phyloP scores from a whole-genome alignment of 2,797 vertebrate species.

The Sitta carolinensis region DNA sequence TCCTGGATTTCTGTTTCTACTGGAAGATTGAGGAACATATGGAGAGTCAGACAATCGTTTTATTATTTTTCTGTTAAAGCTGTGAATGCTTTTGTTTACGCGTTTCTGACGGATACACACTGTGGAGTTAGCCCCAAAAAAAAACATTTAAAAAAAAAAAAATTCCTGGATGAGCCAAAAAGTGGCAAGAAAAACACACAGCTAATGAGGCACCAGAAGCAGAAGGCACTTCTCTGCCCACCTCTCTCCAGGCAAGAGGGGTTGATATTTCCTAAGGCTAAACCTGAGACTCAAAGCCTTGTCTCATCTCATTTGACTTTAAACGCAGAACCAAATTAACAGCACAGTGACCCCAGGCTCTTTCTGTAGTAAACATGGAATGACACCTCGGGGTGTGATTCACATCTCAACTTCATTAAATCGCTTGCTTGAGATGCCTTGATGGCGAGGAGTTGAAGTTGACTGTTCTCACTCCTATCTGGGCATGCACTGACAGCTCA shows the following conservation, averaged over 20 bases:
- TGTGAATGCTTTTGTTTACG: not conserved
- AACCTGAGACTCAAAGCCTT: not conserved
- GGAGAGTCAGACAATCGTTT: slow-evolving; percentile 13
- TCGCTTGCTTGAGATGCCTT: not conserved
- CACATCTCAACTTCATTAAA: slow-evolving; percentile 24
- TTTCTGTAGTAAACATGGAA: not conserved
- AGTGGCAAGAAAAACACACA: not conserved
- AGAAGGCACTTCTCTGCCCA: not conserved
- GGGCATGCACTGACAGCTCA: not conserved
- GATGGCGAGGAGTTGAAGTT: not conserved
- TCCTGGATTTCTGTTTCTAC: slow-evolving; percentile 14
- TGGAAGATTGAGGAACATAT: not conserved
- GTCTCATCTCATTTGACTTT: not conserved
- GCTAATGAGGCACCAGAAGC: not conserved
- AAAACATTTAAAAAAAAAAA: no score
- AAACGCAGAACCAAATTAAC: not conserved
- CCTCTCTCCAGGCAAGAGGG: not conserved
- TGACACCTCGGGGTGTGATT: slow-evolving; percentile 21
- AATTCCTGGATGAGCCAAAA: not conserved
- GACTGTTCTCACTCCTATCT: not conserved
- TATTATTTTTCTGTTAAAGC: slow-evolving; percentile 24
- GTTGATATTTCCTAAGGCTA: not conserved
- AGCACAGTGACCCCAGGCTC: not conserved
- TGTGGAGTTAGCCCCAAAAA: not conserved
- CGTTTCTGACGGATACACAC: not conserved